Base-by-base conservation (phyloP, 2,888 invertebrate genomes). In the Nineta flava region DNA sequence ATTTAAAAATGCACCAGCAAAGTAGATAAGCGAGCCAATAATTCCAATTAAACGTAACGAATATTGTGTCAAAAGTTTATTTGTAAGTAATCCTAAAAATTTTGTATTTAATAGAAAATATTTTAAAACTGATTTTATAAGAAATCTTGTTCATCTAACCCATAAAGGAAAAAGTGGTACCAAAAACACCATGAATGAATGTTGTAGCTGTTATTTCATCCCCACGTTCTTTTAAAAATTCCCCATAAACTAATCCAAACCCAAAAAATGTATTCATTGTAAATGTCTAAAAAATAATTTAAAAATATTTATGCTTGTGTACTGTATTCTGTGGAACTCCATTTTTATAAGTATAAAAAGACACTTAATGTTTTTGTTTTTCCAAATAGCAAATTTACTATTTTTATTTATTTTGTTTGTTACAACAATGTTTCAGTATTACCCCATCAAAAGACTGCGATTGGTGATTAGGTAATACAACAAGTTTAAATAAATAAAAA, bases 181-280 rank as follows among this genome's bases (percentile, higher is more conserved):
- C 79, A 55, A 82, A 82, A 1, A 82, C 72, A 17, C 82, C 81
- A 57, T 80, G 83, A 4, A 82, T 76, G 17, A 84, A 63, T 0
- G 86, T 80, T 12, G 80, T 71, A 0, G 80, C 82, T 51, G 81
- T 79, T 0, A 83, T 82, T 56, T 78, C 79, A 46, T 77, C 79
- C 19, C 81, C 82, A 15, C 75, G 66, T 26, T 71, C 72, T 51
- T 75, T 67, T 49, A 86, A 72, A 59, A 85, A 83, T 49, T 79
- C 75, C 21, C 81, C 79, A 58, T 79, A 86, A 44, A 85, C 63
- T 47, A 85, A 71, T 1, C 81, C 81, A 56, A 84, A 84, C 0
- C 13, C 42, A 16, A 19, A 17, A 42, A 17, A 42, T 10, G 42
- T 42, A 9, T 17, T 17, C 16, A 42, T 42, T 15, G 42, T 42